Conservation (phyloP, 2,113 vertebrate genomes). For the Stomatorhinus ivindoensis region DNA sequence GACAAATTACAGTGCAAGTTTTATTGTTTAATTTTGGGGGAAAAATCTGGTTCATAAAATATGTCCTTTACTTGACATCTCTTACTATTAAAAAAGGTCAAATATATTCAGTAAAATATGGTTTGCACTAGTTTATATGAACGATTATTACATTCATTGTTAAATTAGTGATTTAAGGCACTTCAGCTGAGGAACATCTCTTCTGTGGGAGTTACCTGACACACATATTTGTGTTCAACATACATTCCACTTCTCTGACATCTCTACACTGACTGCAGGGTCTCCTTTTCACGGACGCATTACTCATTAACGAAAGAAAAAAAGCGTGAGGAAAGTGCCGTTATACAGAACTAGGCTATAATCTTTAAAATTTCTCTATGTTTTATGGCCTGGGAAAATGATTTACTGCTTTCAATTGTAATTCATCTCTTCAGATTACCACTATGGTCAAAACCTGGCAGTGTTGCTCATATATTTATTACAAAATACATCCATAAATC, state of each 20-base stretch:
- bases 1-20: neutral
- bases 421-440: conserved; percentile 3
- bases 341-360: neutral
- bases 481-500: neutral
- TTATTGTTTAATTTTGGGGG: neutral
- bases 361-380: neutral
- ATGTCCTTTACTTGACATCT: neutral
- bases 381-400: neutral
- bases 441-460: neutral
- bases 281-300: neutral
- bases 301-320: neutral
- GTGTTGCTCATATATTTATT: neutral
- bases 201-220: neutral
- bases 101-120: neutral
- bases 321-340: neutral
- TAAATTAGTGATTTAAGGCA: conserved; percentile 16
- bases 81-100: neutral
- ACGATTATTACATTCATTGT: conserved; percentile 14
- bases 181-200: neutral
- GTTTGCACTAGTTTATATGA: neutral
- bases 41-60: neutral
- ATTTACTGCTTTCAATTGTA: neutral
- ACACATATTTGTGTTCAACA: neutral
- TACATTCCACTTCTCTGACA: neutral
- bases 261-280: neutral